These are phyloP conservation scores for Plebejus argus DNA, from an alignment of 2,888 invertebrate genomes.

Conservation along the genomic window DNA sequence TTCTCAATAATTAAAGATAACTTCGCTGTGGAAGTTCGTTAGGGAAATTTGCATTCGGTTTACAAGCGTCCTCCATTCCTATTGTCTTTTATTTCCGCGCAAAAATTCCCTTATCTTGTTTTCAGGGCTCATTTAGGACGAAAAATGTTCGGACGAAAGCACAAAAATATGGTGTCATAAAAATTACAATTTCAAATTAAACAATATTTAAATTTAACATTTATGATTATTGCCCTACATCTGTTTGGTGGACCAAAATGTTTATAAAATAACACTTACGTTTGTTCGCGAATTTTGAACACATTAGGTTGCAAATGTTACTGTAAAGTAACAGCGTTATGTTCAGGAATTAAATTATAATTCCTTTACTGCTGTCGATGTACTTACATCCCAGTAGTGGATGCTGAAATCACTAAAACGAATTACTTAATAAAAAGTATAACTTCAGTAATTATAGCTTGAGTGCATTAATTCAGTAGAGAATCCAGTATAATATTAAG, in stretches of 20 bases:
- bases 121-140: background rate
- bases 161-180: constrained; percentile 18
- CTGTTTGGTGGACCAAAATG: background rate
- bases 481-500: background rate
- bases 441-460: too few species aligned
- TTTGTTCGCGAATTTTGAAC: background rate
- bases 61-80: constrained; percentile 21
- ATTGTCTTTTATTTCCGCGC: constrained; percentile 22
- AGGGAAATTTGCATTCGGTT: constrained; percentile 26
- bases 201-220: background rate
- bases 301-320: background rate
- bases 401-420: too few species aligned
- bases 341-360: too few species aligned
- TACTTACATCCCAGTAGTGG: too few species aligned
- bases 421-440: too few species aligned
- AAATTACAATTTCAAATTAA: constrained; percentile 11
- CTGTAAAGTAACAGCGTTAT: background rate
- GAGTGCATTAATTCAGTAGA: background rate
- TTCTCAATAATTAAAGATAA: constrained; percentile 31
- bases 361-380: too few species aligned
- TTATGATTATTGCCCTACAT: background rate
- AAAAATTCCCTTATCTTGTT: constrained; percentile 16
- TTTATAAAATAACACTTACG: background rate
- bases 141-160: background rate
- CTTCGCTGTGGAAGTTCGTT: constrained; percentile 27